These are phyloP conservation scores for Amia ocellicauda DNA, from an alignment of 2,113 vertebrate species.

Conservation along the genomic window DNA sequence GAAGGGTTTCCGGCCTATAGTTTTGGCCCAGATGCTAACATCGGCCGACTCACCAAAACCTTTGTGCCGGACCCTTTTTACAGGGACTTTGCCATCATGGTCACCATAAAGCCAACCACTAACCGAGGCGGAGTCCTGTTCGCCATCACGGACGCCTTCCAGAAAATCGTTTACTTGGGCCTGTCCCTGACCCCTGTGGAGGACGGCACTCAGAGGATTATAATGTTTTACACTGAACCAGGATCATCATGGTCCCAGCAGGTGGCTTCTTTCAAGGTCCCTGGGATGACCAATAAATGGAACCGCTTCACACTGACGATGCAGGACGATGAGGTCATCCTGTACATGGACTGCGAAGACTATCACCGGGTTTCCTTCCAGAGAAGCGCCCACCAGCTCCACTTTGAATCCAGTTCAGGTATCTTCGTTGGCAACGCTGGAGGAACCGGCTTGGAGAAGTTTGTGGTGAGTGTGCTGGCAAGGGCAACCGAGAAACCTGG, in stretches of 20 bases:
- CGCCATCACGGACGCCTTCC: constrained; percentile 84
- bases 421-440: constrained; percentile 93
- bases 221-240: constrained; percentile 86
- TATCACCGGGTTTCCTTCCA: constrained; percentile 69
- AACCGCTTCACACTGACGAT: constrained; percentile 77
- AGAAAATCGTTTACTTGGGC: constrained; percentile 84
- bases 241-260: constrained; percentile 68
- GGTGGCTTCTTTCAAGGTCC: constrained; percentile 83
- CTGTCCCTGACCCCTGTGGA: constrained; percentile 75
- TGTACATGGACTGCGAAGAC: constrained; percentile 89
- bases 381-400: constrained; percentile 65
- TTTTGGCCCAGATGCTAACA: constrained; percentile 80
- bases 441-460: constrained; percentile 77
- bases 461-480: constrained; percentile 83
- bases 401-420: constrained; percentile 81
- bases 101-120: constrained; percentile 74
- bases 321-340: constrained; percentile 69
- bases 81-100: constrained; percentile 76
- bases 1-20: constrained; percentile 91
- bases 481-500: no score
- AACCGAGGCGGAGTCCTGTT: constrained; percentile 78
- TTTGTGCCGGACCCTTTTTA: constrained; percentile 81
- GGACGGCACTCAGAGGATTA: constrained; percentile 75
- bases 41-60: constrained; percentile 81
- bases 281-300: constrained; percentile 84